These are phyloP conservation scores for Hydrotaea diabolus DNA, from an alignment of 2,888 invertebrate species.

Conservation along the genomic window DNA sequence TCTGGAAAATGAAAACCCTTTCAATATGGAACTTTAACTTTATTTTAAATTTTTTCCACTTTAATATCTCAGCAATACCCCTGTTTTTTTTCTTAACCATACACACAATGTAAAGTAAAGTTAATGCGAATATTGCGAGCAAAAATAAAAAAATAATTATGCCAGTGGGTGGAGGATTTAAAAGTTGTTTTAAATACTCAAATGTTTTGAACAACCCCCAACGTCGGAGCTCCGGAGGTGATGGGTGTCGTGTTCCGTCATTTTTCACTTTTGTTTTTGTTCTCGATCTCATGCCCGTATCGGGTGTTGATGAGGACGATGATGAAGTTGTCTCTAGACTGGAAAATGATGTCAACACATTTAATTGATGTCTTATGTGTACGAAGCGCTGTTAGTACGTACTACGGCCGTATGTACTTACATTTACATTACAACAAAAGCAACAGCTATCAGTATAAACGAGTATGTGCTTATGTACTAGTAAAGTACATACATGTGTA, in stretches of 20 bases:
- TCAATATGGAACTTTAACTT: no score
- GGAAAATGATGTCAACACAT: conserved; percentile 54
- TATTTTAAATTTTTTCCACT: no score
- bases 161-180: conserved; percentile 54
- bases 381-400: not conserved
- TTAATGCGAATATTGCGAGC: not conserved
- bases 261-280: not conserved
- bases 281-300: not conserved
- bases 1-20: no score
- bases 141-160: conserved; percentile 30
- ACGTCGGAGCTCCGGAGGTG: not conserved
- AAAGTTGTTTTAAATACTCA: conserved; percentile 41
- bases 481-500: no score
- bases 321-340: conserved; percentile 37
- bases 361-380: conserved; percentile 31
- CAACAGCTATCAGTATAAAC: not conserved
- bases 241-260: not conserved
- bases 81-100: no score
- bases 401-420: not conserved
- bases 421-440: not conserved
- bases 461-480: no score
- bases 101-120: no score
- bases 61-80: no score
- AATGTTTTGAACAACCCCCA: not conserved
- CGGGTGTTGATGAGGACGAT: conserved; percentile 11